Conservation (phyloP, 1,140 invertebrate species). For the Wasmannia auropunctata region DNA sequence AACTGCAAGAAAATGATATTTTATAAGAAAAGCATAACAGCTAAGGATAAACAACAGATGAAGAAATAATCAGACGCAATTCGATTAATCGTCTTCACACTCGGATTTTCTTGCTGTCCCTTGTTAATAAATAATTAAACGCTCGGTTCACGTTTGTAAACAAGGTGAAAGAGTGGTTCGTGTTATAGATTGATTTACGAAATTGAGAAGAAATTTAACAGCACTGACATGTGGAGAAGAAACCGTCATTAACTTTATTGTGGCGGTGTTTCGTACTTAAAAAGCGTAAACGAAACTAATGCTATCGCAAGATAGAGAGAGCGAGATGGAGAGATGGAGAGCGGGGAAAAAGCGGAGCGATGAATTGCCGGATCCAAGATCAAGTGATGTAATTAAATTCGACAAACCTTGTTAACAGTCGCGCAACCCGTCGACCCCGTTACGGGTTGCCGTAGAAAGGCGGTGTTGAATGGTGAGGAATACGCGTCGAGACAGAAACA, state of each 20-base stretch:
- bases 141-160: neutral
- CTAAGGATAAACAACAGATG: neutral
- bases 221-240: neutral
- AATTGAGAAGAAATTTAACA: neutral
- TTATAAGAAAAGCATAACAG: neutral
- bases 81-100: neutral
- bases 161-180: neutral
- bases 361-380: constrained; percentile 6
- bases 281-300: constrained; percentile 16
- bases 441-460: neutral
- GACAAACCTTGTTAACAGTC: constrained; percentile 57
- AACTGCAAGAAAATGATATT: neutral
- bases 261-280: neutral
- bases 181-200: neutral
- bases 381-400: constrained; percentile 66
- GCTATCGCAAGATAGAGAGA: constrained; percentile 33
- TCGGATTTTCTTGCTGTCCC: neutral
- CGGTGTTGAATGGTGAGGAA: neutral
- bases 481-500: constrained; percentile 14
- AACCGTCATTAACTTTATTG: neutral
- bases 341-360: constrained; percentile 27
- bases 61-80: neutral
- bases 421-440: neutral
- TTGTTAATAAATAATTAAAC: neutral
- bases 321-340: too few species aligned